Conservation (phyloP, 2,888 invertebrate species). For the Microctonus aethiopoides region DNA sequence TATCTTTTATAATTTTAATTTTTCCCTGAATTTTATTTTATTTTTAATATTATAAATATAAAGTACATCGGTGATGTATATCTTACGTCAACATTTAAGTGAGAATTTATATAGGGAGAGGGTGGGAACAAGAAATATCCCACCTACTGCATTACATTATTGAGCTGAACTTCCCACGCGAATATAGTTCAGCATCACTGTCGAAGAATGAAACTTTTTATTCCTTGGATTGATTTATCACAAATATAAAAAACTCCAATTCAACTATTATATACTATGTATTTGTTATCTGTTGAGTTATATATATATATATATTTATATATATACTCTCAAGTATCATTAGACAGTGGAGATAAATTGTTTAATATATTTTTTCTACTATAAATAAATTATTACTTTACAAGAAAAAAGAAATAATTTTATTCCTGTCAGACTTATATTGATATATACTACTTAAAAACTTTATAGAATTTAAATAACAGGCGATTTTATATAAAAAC, state of each 20-base stretch:
- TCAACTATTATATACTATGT: not conserved
- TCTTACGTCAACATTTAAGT: slow-evolving; percentile 19
- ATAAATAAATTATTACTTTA: too few species aligned
- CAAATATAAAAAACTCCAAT: not conserved
- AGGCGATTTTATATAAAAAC: not conserved
- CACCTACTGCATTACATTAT: slow-evolving; percentile 46
- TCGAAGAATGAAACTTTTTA: slow-evolving; percentile 35
- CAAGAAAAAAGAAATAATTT: too few species aligned
- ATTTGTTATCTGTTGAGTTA: not conserved
- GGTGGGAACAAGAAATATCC: slow-evolving; percentile 9
- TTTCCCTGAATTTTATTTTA: not conserved
- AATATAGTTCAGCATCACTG: slow-evolving; percentile 41
- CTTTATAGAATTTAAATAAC: not conserved
- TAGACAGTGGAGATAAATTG: too few species aligned
- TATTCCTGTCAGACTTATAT: too few species aligned
- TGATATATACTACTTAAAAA: not conserved
- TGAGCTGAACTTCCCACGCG: slow-evolving; percentile 58
- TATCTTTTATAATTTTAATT: not conserved
- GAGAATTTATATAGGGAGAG: not conserved
- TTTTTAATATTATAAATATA: not conserved
- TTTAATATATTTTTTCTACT: too few species aligned
- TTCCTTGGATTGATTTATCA: not conserved
- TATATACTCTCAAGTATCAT: too few species aligned
- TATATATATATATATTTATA: too few species aligned
- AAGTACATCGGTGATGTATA: not conserved